Evolutionary conservation across 1,140 invertebrate genomes (phyloP).

Genomic region (Eubasilissa regina): DNA sequence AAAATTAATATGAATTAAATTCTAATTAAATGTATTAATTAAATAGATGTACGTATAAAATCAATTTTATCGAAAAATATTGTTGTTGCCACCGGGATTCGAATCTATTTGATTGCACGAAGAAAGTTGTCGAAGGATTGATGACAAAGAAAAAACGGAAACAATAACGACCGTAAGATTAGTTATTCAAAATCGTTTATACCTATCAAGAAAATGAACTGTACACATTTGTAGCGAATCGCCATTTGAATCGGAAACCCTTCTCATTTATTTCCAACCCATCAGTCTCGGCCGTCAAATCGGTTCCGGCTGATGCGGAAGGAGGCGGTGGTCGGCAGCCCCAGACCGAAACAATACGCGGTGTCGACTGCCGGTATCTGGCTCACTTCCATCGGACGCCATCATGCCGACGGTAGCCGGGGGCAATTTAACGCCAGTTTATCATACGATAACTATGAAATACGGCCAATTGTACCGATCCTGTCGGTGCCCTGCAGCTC

Average conservation of each 20-base stretch:
- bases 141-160: no score
- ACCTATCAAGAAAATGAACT: not conserved
- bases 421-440: slow-evolving; percentile 19
- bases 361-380: slow-evolving; percentile 1
- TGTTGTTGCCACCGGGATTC: no score
- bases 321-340: not conserved
- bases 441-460: slow-evolving; percentile 16
- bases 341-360: slow-evolving; percentile 10
- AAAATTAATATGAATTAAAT: no score
- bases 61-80: no score
- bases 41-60: no score
- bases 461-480: not conserved
- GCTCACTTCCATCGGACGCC: not conserved
- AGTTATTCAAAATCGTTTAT: no score
- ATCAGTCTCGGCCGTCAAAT: not conserved
- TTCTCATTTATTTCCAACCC: not conserved
- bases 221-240: not conserved
- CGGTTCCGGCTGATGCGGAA: slow-evolving; percentile 1
- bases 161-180: no score
- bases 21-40: no score
- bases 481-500: no score
- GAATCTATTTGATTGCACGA: no score
- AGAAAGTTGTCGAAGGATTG: no score
- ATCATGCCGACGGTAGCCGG: slow-evolving; percentile 5
- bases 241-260: not conserved